These are phyloP conservation scores for Drosophila limbata DNA, from an alignment of 2,888 invertebrate genomes.

Conservation along the genomic window DNA sequence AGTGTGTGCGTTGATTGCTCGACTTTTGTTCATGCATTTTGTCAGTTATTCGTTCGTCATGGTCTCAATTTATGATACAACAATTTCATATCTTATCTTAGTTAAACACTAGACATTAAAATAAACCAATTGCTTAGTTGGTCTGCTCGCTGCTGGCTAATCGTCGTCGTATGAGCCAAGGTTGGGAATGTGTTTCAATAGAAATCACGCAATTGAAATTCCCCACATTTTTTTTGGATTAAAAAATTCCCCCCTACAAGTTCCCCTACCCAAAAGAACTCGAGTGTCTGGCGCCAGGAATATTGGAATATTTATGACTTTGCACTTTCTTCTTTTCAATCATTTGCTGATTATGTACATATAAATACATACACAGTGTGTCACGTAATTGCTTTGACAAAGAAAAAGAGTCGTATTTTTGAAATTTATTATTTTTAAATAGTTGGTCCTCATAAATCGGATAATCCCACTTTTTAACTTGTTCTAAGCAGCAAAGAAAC, in stretches of 20 bases:
- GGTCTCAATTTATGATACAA: slow-evolving; percentile 28
- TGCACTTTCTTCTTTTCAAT: slow-evolving; percentile 18
- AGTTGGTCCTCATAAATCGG: too few species aligned
- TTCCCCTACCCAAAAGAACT: not conserved
- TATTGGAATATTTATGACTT: slow-evolving; percentile 27
- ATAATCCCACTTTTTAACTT: not conserved
- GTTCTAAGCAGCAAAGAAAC: not conserved
- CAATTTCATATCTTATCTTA: slow-evolving; percentile 42
- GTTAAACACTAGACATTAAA: slow-evolving; percentile 20
- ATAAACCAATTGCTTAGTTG: slow-evolving; percentile 9
- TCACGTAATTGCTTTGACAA: not conserved
- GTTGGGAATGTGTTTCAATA: slow-evolving; percentile 2
- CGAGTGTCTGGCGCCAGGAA: slow-evolving; percentile 12
- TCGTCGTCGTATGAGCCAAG: slow-evolving; percentile 14
- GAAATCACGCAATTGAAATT: slow-evolving; percentile 13
- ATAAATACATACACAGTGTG: not conserved
- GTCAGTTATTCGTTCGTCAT: slow-evolving; percentile 37
- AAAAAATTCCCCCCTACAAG: not conserved
- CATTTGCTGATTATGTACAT: slow-evolving; percentile 19
- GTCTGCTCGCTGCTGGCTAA: slow-evolving; percentile 3
- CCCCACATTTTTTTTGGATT: not conserved
- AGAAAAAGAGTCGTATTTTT: not conserved
- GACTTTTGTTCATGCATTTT: slow-evolving; percentile 36
- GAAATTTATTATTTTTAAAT: not conserved
- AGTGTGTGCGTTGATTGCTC: slow-evolving; percentile 19